These are phyloP conservation scores for Falco naumanni DNA, from an alignment of 2,797 vertebrate species.

Conservation along the genomic window DNA sequence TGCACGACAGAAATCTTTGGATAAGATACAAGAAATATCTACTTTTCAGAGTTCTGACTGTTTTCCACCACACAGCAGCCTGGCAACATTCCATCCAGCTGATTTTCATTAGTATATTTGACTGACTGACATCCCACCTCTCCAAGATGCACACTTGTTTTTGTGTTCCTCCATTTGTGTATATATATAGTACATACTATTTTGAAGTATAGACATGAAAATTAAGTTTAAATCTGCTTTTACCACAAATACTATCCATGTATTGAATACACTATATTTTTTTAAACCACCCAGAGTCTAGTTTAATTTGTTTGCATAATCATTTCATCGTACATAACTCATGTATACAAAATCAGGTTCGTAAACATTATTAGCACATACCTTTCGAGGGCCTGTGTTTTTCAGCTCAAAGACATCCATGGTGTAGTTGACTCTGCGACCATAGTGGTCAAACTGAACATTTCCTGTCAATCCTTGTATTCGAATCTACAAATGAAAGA, in stretches of 20 bases:
- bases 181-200: too few species aligned
- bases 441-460: constrained; percentile 97
- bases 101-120: not conserved
- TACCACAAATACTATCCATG: not conserved
- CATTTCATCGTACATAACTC: not conserved
- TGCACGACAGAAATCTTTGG: not conserved
- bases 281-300: not conserved
- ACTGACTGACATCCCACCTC: not conserved
- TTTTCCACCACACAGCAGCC: not conserved
- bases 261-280: not conserved
- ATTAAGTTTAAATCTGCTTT: not conserved
- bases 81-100: not conserved
- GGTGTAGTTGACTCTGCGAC: constrained; percentile 95
- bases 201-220: not conserved
- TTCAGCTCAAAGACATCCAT: constrained; percentile 98
- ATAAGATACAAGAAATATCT: not conserved
- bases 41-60: not conserved
- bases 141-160: not conserved
- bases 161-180: not conserved
- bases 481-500: constrained; percentile 83
- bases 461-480: constrained; percentile 98
- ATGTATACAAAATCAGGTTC: not conserved
- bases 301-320: not conserved
- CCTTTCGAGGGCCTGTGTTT: constrained; percentile 93
- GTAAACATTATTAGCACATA: constrained; percentile 44